Evolutionary conservation across 2,888 invertebrate genomes (phyloP), one percentile per base, ranked within the genome.

Genomic region (Neoitamus cyanurus): DNA sequence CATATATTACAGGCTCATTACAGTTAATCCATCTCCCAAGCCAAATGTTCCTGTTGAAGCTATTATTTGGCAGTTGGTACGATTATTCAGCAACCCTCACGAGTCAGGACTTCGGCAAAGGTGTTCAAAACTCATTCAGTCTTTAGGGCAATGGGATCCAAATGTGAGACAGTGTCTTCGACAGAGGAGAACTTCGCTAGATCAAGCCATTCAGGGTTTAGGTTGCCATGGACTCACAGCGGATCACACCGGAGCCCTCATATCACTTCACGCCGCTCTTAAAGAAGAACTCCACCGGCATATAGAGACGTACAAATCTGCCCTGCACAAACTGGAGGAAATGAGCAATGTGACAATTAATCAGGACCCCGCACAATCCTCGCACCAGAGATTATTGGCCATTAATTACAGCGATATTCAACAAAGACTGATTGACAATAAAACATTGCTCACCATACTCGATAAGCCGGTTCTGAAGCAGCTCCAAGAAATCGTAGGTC

Each of bases 341-440:
- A 90, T 95, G 69, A 92, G 93, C 87, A 91, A 92, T 88, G 92
- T 93, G 73, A 93, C 93, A 28, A 90, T 93, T 46, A 93, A 93
- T 88, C 94, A 94, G 87, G 95, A 95, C 86, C 97, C 97, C 28
- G 96, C 96, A 0, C 94, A 95, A 46, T 96, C 97, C 0, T 97
- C 97, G 68, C 98, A 98, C 92, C 98, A 98, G 91, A 93, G 98
- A 30, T 94, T 97, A 73, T 92, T 98, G 86, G 96, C 97, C 78
- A 93, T 97, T 84, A 95, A 94, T 80, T 95, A 96, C 88, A 94
- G 94, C 7, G 97, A 98, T 89, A 97, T 98, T 78, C 97, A 98
- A 90, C 95, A 97, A 87, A 92, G 98, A 0, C 93, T 98, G 83
- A 97, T 98, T 88, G 97, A 97, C 92, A 98, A 98, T 92, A 97